Evolutionary conservation across 2,113 vertebrate genomes (phyloP).

Genomic region (Neolamprologus longior): DNA sequence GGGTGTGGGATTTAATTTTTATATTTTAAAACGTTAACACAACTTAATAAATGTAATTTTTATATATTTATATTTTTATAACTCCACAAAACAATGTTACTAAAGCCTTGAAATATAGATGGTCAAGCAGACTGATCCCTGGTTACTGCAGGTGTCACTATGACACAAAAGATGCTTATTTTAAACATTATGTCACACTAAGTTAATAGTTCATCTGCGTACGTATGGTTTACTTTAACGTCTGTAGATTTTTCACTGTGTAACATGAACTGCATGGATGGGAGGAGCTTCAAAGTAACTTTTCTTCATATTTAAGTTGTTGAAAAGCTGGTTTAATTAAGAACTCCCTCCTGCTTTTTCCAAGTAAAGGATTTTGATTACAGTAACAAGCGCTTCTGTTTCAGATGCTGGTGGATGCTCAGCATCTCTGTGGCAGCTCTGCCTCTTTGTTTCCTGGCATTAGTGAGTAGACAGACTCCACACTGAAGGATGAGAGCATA

Average conservation of each 20-base stretch:
- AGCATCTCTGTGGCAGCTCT: neutral
- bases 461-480: neutral
- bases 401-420: neutral
- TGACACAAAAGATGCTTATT: rapidly evolving
- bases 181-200: neutral
- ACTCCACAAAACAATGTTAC: neutral
- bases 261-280: neutral
- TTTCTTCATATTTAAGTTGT: neutral
- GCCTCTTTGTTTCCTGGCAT: neutral
- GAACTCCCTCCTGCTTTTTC: neutral
- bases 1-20: neutral
- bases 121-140: neutral
- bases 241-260: rapidly evolving
- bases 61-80: neutral
- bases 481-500: rapidly evolving
- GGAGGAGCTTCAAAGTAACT: neutral
- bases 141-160: neutral
- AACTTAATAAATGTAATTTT: neutral
- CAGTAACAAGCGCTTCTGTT: neutral
- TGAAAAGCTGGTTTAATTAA: rapidly evolving
- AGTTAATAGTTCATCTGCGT: neutral
- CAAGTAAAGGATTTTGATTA: neutral
- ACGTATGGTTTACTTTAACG: rapidly evolving
- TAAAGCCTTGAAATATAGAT: neutral
- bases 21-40: rapidly evolving